Evolutionary conservation across 2,797 vertebrate genomes (phyloP).

Genomic region (Alosa sapidissima): DNA sequence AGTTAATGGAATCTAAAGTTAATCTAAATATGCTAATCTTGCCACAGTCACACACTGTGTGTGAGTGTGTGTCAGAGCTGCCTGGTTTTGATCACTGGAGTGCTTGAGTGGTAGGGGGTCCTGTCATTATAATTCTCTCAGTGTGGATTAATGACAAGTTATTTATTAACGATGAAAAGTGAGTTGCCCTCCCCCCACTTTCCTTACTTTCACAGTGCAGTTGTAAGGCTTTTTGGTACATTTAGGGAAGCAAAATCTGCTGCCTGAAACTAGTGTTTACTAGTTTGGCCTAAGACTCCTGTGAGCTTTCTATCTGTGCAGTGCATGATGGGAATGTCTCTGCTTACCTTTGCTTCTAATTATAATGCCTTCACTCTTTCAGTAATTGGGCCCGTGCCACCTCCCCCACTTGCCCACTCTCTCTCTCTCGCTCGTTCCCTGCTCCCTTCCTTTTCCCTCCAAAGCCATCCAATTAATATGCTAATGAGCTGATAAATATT

Average conservation of each 20-base stretch:
- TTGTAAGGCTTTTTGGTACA: neutral
- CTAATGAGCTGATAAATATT: constrained; percentile 99
- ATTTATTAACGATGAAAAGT: constrained; percentile 60
- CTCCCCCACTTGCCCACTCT: constrained; percentile 58
- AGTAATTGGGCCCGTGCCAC: constrained; percentile 76
- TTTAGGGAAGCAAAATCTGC: neutral
- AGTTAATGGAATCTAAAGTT: constrained; percentile 75
- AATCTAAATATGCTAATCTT: constrained; percentile 80
- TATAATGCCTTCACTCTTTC: constrained; percentile 81
- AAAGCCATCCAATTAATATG: constrained; percentile 99
- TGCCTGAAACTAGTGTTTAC: constrained; percentile 3
- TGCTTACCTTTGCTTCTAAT: constrained; percentile 81
- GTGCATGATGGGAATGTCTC: constrained; percentile 62
- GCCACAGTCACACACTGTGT: constrained; percentile 15
- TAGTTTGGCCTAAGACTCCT: neutral
- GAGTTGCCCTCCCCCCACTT: constrained; percentile 62
- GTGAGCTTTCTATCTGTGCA: constrained; percentile 60
- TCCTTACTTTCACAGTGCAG: constrained; percentile 64
- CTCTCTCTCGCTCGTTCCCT: constrained; percentile 62
- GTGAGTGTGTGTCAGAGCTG: constrained; percentile 43
- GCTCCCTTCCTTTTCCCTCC: constrained; percentile 75
- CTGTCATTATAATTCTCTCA: constrained; percentile 64
- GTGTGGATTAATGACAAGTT: constrained; percentile 75
- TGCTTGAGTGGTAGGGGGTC: constrained; percentile 73
- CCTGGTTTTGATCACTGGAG: constrained; percentile 66